Conservation (phyloP, 2,888 invertebrate genomes). For the Platypus cylindrus region DNA sequence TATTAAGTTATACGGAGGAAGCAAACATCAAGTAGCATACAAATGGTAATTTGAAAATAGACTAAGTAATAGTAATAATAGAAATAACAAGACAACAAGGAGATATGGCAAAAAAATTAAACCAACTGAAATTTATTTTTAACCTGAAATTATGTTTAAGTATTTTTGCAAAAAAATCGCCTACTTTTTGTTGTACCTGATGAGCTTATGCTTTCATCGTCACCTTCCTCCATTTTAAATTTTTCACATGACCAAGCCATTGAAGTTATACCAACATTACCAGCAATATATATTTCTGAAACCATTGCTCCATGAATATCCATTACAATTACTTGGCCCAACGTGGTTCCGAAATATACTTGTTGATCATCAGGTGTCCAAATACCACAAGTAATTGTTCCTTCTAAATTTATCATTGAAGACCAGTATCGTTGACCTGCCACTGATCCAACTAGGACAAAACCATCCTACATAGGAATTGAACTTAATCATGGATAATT, state of each 20-base stretch:
- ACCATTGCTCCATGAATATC: conserved; percentile 88
- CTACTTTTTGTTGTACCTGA: conserved; percentile 16
- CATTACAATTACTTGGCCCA: conserved; percentile 92
- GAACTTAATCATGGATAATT: background rate
- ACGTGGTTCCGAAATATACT: conserved; percentile 91
- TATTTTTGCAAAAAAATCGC: conserved; percentile 14
- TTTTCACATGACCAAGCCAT: conserved; percentile 98
- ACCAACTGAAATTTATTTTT: background rate
- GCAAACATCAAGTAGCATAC: background rate
- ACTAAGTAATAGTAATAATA: too few species aligned
- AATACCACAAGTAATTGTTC: conserved; percentile 89
- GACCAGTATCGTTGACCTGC: conserved; percentile 98
- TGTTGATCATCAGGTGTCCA: conserved; percentile 98
- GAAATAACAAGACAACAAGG: too few species aligned
- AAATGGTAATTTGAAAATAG: background rate
- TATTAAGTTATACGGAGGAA: background rate
- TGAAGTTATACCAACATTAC: conserved; percentile 74
- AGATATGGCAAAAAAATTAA: background rate
- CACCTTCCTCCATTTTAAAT: conserved; percentile 94
- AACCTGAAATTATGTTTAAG: conserved; percentile 3
- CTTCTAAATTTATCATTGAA: conserved; percentile 87
- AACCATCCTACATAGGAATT: conserved; percentile 63
- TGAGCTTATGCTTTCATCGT: conserved; percentile 42
- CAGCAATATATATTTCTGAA: conserved; percentile 76
- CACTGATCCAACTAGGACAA: conserved; percentile 94